Percentiles rank a stretch among this genome's conserved stretches.
phyloP scores from a whole-genome alignment of 2,797 vertebrate genomes.

The Pristis pectinata region DNA sequence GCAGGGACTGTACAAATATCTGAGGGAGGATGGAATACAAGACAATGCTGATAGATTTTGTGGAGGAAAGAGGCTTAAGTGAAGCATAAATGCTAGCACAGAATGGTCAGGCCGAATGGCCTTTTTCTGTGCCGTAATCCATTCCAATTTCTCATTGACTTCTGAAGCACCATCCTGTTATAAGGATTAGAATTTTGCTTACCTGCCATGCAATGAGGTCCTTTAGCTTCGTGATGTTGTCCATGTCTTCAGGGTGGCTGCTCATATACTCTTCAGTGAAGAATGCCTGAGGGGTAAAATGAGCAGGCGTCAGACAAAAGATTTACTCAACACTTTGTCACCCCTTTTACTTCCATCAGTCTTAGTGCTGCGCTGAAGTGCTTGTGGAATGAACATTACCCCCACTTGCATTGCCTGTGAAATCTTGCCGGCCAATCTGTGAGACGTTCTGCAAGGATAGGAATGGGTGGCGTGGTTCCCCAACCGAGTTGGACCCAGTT shows the following conservation, averaged over 20 bases:
- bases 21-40: too few relatives aligned
- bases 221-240: conserved; percentile 37
- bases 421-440: too few relatives aligned
- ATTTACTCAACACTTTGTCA: not conserved
- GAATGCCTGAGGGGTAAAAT: conserved; percentile 36
- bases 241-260: conserved; percentile 35
- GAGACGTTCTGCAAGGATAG: too few relatives aligned
- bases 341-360: not conserved
- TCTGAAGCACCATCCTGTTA: too few relatives aligned
- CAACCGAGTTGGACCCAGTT: not conserved
- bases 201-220: conserved; percentile 41
- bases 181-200: not conserved
- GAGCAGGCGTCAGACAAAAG: not conserved
- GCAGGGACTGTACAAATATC: too few relatives aligned
- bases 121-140: too few relatives aligned
- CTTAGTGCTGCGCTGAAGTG: not conserved
- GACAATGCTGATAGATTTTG: too few relatives aligned
- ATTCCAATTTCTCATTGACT: too few relatives aligned
- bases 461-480: not conserved
- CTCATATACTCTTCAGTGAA: conserved; percentile 39
- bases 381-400: not conserved
- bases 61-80: too few relatives aligned
- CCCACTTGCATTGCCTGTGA: not conserved
- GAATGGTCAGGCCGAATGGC: too few relatives aligned
- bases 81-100: too few relatives aligned